Evolutionary conservation across 2,797 vertebrate species (phyloP).

Genomic region (Chaetophractus vellerosus): DNA sequence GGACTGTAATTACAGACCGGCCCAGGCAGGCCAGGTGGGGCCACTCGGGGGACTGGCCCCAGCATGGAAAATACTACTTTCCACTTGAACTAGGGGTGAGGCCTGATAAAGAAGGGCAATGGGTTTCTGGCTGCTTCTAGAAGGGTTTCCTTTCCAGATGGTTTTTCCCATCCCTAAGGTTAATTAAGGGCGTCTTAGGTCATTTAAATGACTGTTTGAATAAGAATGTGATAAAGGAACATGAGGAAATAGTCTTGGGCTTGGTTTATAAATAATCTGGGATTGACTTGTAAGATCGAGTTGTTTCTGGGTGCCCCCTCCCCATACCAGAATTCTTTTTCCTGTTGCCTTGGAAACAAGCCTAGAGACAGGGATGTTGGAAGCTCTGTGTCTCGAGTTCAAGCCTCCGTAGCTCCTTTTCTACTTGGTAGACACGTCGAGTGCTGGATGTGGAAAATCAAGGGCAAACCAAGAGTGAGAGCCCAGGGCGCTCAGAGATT

Average conservation of each 20-base stretch:
- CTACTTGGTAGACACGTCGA: fast-evolving
- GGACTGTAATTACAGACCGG: neutral
- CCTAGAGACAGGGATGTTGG: constrained; percentile 5
- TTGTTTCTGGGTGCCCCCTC: neutral
- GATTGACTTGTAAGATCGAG: constrained; percentile 56
- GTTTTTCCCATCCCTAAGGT: neutral
- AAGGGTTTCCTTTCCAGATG: constrained; percentile 24
- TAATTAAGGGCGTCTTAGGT: constrained; percentile 34
- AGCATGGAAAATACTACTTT: fast-evolving
- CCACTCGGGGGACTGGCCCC: neutral
- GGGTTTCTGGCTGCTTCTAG: constrained; percentile 44
- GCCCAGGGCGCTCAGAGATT: neutral
- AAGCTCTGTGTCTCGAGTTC: constrained; percentile 33
- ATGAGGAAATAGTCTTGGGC: constrained; percentile 5
- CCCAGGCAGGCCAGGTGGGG: fast-evolving
- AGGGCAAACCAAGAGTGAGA: neutral
- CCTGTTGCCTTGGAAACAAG: constrained; percentile 80
- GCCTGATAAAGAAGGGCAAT: neutral
- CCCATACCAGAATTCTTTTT: constrained; percentile 56
- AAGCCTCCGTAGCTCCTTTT: neutral
- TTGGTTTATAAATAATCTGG: constrained; percentile 73
- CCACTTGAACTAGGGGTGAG: neutral
- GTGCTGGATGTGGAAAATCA: neutral
- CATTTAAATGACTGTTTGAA: neutral
- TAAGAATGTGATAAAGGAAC: neutral